Evolutionary conservation across 2,888 invertebrate species (phyloP), one percentile per base, ranked within the genome.

Genomic region (Carcina quercana): DNA sequence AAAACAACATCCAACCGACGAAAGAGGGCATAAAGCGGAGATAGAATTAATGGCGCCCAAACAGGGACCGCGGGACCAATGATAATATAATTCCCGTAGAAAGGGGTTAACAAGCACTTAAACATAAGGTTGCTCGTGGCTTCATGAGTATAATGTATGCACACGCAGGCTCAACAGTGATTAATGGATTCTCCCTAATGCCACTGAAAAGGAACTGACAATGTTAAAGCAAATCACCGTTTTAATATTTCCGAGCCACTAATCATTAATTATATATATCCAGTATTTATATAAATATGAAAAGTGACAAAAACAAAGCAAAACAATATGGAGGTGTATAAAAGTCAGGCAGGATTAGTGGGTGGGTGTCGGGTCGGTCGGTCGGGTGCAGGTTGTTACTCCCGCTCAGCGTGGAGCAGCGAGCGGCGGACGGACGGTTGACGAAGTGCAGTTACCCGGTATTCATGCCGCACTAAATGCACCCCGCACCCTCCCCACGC

Each of bases 371-470:
- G 36, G 8, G 13, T 13, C n/a, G n/a, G n/a, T n/a, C n/a, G n/a
- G n/a, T n/a, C n/a, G n/a, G n/a, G n/a, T 57, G 63, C 70, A 73
- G 76, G 74, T 71, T 75, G 74, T 71, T 74, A 69, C 75, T 71
- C 76, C 73, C 75, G n/a, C n/a, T n/a, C n/a, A n/a, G n/a, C n/a
- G n/a, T n/a, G n/a, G n/a, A n/a, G n/a, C n/a, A n/a, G n/a, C n/a
- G n/a, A n/a, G n/a, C n/a, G n/a, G n/a, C n/a, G 68, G 68, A 68
- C 69, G 63, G 68, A 68, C 71, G 72, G 60, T 66, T 79, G 79
- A 78, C 79, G 75, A 73, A 78, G 78, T 80, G 78, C 78, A 79
- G 74, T 75, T 76, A 73, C 76, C 69, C 73, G 71, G 69, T 73
- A 75, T 71, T 76, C 78, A 73, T 67, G 67, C 65, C 59, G 60